Evolutionary conservation across 1,140 invertebrate genomes (phyloP), one percentile per base, ranked within the genome.

Genomic region (Alviniconcha marisindica): DNA sequence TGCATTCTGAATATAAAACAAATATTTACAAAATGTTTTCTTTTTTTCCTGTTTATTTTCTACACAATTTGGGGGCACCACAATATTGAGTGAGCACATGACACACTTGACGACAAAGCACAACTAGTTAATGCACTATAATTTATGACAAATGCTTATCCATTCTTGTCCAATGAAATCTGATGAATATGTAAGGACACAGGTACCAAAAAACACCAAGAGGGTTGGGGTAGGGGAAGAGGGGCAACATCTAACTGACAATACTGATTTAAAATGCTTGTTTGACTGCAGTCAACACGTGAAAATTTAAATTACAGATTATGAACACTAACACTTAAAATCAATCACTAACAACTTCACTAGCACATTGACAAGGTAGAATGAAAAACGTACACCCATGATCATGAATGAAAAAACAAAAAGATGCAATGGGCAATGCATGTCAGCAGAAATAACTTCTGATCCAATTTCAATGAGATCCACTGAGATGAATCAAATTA

Each of bases 221-320:
- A n/a, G n/a, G n/a, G n/a, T n/a, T n/a, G n/a, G n/a, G n/a, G n/a
- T n/a, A n/a, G n/a, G n/a, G n/a, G n/a, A n/a, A n/a, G n/a, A n/a
- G n/a, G 44, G 5, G 5, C 5, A 48, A 48, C 44, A 48, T 10
- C 18, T 48, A 48, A 48, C 7, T 48, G 21, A 63, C 21, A 63
- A n/a, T 63, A 63, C 60, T 63, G 60, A n/a, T 63, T 63, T 24
- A 63, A 63, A 24, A n/a, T n/a, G n/a, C n/a, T n/a, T n/a, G n/a
- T n/a, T n/a, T n/a, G n/a, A n/a, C n/a, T n/a, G n/a, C n/a, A n/a
- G n/a, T n/a, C n/a, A n/a, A n/a, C n/a, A n/a, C n/a, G n/a, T n/a
- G n/a, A n/a, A n/a, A n/a, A n/a, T n/a, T n/a, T n/a, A n/a, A n/a
- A n/a, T n/a, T n/a, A n/a, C n/a, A n/a, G n/a, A n/a, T n/a, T n/a